Evolutionary conservation across 2,113 vertebrate species (phyloP), one percentile per base, ranked within the genome.

Genomic region (Physeter macrocephalus): DNA sequence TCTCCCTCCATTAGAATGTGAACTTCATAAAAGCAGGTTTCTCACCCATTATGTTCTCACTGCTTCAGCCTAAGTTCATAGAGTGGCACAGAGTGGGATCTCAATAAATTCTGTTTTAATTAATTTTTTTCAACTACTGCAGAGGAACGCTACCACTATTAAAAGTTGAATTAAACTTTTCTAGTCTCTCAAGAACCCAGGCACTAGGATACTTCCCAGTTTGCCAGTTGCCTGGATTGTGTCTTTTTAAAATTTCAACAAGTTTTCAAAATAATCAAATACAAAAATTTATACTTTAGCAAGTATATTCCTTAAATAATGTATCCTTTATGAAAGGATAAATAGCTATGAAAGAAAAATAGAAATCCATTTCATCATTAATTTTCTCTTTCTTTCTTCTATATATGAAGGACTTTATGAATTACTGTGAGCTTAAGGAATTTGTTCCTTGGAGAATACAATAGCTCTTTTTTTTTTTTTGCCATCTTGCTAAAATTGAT

Each of bases 401-500:
- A 90, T 21, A 71, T 57, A 93, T 31, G 5, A 75, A 92, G n/a
- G 41, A 74, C 41, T 93, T 93, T 72, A 72, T 64, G 41, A 87
- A 93, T 77, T 74, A 78, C 57, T 59, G 15, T 61, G 36, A 57
- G 41, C 25, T 96, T 89, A 77, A 95, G 74, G 27, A 96, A 96
- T 80, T 90, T 92, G 71, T 94, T 94, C 54, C 80, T 88, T 72
- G 29, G 84, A 82, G 49, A 94, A 96, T 61, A 62, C 54, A 86
- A 69, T 59, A 36, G 7, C 29, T 61, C 5, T 86, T 69, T 29
- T n/a, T 62, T 29, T n/a, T 62, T 64, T 93, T 71, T 83, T 43
- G 31, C 57, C 71, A 96, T 96, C 93, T 96, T 96, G 91, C 41
- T 95, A 61, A 94, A 95, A 88, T 77, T 62, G 71, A 95, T 88